Percentiles rank a stretch among this genome's conserved stretches.
Conservation (phyloP, 1,140 invertebrate genomes). For the Drosophila sp. region DNA sequence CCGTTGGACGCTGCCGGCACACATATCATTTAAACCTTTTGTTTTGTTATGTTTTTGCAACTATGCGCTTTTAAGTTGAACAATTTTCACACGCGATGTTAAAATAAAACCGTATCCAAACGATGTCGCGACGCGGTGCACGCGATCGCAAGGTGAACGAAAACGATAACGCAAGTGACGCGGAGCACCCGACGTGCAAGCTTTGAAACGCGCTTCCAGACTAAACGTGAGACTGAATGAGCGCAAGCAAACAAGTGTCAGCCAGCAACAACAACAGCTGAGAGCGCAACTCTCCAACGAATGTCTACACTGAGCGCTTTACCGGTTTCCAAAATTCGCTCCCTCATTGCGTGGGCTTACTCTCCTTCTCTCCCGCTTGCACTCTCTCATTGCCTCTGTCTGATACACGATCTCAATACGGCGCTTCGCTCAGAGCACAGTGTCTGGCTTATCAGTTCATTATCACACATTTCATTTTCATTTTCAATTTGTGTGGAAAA, state of each 20-base stretch:
- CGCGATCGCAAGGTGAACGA: slow-evolving; percentile 43
- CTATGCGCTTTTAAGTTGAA: slow-evolving; percentile 43
- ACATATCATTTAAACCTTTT: slow-evolving; percentile 31
- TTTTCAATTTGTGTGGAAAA: slow-evolving; percentile 75
- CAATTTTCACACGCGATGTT: slow-evolving; percentile 36
- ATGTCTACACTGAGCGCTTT: slow-evolving; percentile 54
- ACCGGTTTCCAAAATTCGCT: slow-evolving; percentile 56
- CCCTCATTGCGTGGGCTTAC: slow-evolving; percentile 18
- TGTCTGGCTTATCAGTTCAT: slow-evolving; percentile 68
- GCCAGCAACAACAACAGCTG: slow-evolving; percentile 35
- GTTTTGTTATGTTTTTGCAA: slow-evolving; percentile 41
- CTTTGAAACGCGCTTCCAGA: slow-evolving; percentile 69
- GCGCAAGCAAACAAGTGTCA: slow-evolving; percentile 72
- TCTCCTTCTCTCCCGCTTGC: not conserved
- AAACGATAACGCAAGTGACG: slow-evolving; percentile 39
- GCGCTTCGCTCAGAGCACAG: slow-evolving; percentile 44
- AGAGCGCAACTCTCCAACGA: slow-evolving; percentile 56
- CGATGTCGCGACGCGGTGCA: slow-evolving; percentile 32
- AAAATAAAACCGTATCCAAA: slow-evolving; percentile 71
- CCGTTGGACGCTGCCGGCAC: slow-evolving; percentile 24
- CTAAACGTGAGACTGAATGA: slow-evolving; percentile 46
- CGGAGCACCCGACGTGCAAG: slow-evolving; percentile 47
- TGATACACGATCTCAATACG: slow-evolving; percentile 67
- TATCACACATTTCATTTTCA: slow-evolving; percentile 69
- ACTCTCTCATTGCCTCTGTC: slow-evolving; percentile 7